phyloP scores from a whole-genome alignment of 2,113 vertebrate genomes.

The Lampris megalopsis region DNA sequence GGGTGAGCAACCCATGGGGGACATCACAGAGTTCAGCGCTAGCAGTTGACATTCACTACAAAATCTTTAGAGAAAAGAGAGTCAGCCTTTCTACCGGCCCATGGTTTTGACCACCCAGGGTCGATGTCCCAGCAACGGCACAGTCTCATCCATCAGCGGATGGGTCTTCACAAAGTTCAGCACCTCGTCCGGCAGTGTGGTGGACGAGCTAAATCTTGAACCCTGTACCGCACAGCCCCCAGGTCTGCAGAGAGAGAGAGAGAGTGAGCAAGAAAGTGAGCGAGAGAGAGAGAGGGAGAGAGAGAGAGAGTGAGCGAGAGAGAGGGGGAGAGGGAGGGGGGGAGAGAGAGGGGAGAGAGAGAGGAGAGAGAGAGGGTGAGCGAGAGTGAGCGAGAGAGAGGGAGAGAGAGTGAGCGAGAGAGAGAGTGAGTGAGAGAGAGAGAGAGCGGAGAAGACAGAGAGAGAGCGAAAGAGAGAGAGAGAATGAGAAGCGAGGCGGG shows the following conservation, averaged over 20 bases:
- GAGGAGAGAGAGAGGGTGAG: not conserved
- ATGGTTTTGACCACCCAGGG: conserved; percentile 96
- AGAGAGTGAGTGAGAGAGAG: conserved; percentile 6
- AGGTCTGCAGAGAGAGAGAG: conserved; percentile 80
- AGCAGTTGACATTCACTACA: too few species aligned
- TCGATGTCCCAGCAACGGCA: conserved; percentile 88
- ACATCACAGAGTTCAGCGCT: too few species aligned
- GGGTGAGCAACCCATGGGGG: too few species aligned
- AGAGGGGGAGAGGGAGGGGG: not conserved
- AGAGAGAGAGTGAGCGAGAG: not conserved
- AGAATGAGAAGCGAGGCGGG: not conserved
- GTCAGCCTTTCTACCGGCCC: conserved; percentile 70
- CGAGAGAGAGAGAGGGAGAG: not conserved
- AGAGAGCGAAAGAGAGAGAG: not conserved
- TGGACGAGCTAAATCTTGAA: conserved; percentile 92
- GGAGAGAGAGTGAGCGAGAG: not conserved
- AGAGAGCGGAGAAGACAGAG: not conserved
- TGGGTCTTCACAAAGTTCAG: conserved; percentile 97
- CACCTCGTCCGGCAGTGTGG: conserved; percentile 93
- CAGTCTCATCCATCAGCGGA: conserved; percentile 94
- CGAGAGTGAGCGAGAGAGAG: not conserved
- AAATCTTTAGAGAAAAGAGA: not conserved
- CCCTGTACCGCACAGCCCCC: conserved; percentile 91
- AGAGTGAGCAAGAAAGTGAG: conserved; percentile 8
- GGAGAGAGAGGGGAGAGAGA: not conserved